These are phyloP conservation scores for Canis aureus DNA, from an alignment of 2,113 vertebrate genomes.

Conservation along the genomic window DNA sequence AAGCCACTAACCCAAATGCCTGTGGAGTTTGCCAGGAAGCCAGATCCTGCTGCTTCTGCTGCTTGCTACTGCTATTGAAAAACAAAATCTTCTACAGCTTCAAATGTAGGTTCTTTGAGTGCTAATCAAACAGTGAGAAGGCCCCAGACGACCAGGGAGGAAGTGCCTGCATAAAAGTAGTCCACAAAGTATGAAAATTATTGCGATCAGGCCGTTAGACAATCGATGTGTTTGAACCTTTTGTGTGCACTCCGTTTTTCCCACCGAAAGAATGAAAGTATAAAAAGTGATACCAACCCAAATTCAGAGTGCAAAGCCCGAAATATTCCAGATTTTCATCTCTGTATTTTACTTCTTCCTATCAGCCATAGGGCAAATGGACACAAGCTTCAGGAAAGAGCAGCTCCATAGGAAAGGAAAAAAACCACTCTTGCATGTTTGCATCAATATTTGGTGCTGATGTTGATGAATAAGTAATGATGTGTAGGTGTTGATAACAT, in stretches of 20 bases:
- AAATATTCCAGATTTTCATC: constrained; percentile 67
- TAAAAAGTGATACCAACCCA: neutral
- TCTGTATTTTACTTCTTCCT: constrained; percentile 69
- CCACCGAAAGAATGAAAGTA: neutral
- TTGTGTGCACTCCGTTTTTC: neutral
- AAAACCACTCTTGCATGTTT: constrained; percentile 57
- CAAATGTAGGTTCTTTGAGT: constrained; percentile 75
- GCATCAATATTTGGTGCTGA: constrained; percentile 69
- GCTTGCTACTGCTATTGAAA: constrained; percentile 68
- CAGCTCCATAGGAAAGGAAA: neutral
- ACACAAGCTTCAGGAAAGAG: constrained; percentile 60
- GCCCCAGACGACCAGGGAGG: neutral
- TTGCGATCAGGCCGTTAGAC: constrained; percentile 61
- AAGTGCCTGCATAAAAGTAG: constrained; percentile 21
- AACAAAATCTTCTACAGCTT: constrained; percentile 72
- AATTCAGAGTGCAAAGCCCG: neutral
- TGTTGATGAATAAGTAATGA: constrained; percentile 76
- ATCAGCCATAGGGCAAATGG: constrained; percentile 73
- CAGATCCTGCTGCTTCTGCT: constrained; percentile 81
- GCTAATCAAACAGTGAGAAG: constrained; percentile 80
- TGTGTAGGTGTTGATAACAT: constrained; percentile 72
- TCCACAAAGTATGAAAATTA: neutral
- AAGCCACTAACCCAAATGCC: constrained; percentile 86
- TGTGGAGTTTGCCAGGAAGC: constrained; percentile 84
- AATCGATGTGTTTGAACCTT: constrained; percentile 57